Evolutionary conservation across 2,888 invertebrate genomes (phyloP).

Genomic region (Amphipyra tragopoginis): DNA sequence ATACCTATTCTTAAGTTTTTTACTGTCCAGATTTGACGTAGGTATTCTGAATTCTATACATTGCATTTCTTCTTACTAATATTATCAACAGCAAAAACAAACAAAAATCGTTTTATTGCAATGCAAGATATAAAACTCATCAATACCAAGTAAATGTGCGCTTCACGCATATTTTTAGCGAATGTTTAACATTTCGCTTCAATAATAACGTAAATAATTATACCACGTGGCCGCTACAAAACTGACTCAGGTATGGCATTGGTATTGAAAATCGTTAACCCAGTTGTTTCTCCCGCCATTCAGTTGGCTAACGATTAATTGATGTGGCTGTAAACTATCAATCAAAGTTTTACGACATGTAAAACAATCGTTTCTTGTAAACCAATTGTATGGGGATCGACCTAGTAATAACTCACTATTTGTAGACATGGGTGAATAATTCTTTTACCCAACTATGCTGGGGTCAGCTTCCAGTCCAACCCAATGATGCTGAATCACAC

Average conservation of each 20-base stretch:
- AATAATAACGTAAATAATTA: slow-evolving; percentile 64
- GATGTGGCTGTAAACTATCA: slow-evolving; percentile 86
- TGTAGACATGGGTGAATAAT: slow-evolving; percentile 47
- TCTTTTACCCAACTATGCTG: too few species aligned
- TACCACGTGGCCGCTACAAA: slow-evolving; percentile 54
- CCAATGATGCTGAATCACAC: too few species aligned
- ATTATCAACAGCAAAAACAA: slow-evolving; percentile 9
- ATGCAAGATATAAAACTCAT: slow-evolving; percentile 14
- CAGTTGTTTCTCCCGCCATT: slow-evolving; percentile 70
- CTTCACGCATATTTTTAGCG: slow-evolving; percentile 27
- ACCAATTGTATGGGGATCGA: slow-evolving; percentile 78
- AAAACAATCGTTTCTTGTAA: slow-evolving; percentile 82
- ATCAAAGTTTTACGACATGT: slow-evolving; percentile 85
- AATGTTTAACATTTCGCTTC: slow-evolving; percentile 47
- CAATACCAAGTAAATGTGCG: slow-evolving; percentile 1
- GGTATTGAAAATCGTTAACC: slow-evolving; percentile 84
- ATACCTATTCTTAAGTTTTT: too few species aligned
- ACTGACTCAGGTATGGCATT: slow-evolving; percentile 59
- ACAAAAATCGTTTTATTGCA: slow-evolving; percentile 10
- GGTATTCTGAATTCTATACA: neutral
- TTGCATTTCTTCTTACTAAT: slow-evolving; percentile 5
- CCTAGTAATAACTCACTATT: slow-evolving; percentile 69
- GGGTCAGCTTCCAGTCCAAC: too few species aligned
- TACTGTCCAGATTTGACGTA: too few species aligned
- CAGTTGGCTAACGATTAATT: slow-evolving; percentile 78